Evolutionary conservation across 2,113 vertebrate genomes (phyloP), one percentile per base, ranked within the genome.

Genomic region (Terrapene triunguis): DNA sequence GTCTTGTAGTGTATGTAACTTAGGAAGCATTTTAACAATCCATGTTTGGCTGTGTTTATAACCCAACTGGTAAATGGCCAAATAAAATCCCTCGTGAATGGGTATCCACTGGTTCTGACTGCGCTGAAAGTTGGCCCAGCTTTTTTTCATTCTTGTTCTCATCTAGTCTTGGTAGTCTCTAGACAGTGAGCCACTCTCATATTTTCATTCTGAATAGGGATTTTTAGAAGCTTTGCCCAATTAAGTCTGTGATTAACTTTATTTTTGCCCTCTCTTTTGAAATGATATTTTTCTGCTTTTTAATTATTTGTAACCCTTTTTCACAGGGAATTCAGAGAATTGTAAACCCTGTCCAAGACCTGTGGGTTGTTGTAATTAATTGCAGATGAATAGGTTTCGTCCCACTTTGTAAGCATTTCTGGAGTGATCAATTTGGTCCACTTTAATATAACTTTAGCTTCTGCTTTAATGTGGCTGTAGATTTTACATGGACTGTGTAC

Each of bases 351-450:
- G 74, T 89, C 89, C 91, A 95, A 96, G 89, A 94, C 90, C 95
- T 96, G 57, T 89, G 82, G 92, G 76, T 89, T 91, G 82, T 82
- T 97, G 82, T 88, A 95, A 81, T 94, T 97, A 97, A 97, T 97
- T 97, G 89, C 95, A 96, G 92, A 88, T 81, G 86, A 92, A 85
- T 53, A 96, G 57, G 74, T 95, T 74, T 94, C 90, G 74, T 90
- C 87, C 80, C 38, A 0, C 0, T 81, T 85, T 92, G 84, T 86
- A 89, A 88, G 76, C 1, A 2, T 59, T 96, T 84, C 95, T 96
- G 87, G 80, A 95, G 85, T 51, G 65, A 84, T 94, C 90, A 88
- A 0, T 93, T 87, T 95, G 92, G 59, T 53, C 87, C 87, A 21
- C 91, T 91, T 97, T 96, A 95, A 87, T 83, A 89, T 78, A 90